Evolutionary conservation across 1,140 invertebrate genomes (phyloP).

Genomic region (Oncopodura yosiiana): DNA sequence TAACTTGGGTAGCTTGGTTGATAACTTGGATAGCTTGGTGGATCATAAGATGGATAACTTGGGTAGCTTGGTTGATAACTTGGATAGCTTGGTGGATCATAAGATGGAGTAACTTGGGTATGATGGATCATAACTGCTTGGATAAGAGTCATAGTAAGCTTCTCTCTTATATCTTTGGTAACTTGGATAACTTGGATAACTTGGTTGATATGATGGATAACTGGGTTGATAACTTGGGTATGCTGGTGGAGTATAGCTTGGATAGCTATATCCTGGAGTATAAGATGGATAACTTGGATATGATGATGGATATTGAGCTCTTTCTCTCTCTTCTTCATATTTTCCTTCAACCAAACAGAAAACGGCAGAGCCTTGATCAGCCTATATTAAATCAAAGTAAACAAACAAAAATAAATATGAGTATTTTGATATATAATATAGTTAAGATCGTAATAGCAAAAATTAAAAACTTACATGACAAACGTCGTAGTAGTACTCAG

Average conservation of each 20-base stretch:
- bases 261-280: not conserved
- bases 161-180: too few species aligned
- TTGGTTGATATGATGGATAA: not conserved
- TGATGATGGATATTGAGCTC: conserved; percentile 11
- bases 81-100: not conserved
- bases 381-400: conserved; percentile 20
- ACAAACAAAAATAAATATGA: not conserved
- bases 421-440: not conserved
- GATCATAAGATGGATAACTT: conserved; percentile 12
- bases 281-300: conserved; percentile 16
- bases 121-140: not conserved
- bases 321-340: conserved; percentile 22
- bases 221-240: not conserved
- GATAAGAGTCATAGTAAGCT: too few species aligned
- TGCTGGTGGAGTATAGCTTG: not conserved
- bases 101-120: not conserved
- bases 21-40: not conserved
- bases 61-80: conserved; percentile 9
- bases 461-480: conserved; percentile 27
- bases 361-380: conserved; percentile 31
- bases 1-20: not conserved
- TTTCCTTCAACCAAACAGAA: conserved; percentile 27
- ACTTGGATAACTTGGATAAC: not conserved
- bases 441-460: not conserved
- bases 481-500: conserved; percentile 34